Percentiles rank a stretch among this genome's conserved stretches.
These are phyloP conservation scores for Bettongia penicillata DNA, from an alignment of 2,113 vertebrate genomes.

Conservation along the genomic window DNA sequence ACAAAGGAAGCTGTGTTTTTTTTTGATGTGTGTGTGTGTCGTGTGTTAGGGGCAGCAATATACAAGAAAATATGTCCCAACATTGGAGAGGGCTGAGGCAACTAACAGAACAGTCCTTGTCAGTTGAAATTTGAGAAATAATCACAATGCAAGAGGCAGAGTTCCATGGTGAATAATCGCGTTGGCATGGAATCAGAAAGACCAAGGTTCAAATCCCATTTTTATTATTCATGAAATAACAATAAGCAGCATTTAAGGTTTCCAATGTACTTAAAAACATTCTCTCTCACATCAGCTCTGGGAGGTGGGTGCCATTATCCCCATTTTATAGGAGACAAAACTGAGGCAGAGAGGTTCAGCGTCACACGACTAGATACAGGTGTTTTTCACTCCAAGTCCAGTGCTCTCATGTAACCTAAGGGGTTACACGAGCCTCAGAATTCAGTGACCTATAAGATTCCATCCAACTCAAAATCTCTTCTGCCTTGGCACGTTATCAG, in stretches of 20 bases:
- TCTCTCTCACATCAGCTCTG: background rate
- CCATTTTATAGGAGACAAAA: background rate
- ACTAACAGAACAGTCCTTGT: background rate
- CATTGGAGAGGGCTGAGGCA: background rate
- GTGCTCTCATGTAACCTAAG: background rate
- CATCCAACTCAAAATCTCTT: background rate
- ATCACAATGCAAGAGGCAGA: background rate
- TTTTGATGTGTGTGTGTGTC: too few relatives aligned
- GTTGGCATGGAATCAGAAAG: background rate
- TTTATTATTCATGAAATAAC: background rate
- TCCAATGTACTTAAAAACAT: background rate
- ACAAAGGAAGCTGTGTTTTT: background rate
- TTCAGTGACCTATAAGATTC: slow-evolving; percentile 22
- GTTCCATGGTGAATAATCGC: background rate
- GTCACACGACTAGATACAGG: background rate
- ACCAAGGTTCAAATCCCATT: background rate
- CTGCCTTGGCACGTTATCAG: background rate
- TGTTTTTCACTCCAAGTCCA: background rate
- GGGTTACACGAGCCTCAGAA: background rate
- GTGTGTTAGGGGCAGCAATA: background rate
- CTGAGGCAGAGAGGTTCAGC: background rate
- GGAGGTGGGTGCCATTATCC: background rate
- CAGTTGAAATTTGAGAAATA: background rate
- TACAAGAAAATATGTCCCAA: background rate
- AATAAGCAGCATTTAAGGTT: background rate